A percentile compares a stretch with the other conserved stretches of the same genome.
These are phyloP conservation scores for Drosophila rellima DNA, from an alignment of 2,888 invertebrate species.

Conservation along the genomic window DNA sequence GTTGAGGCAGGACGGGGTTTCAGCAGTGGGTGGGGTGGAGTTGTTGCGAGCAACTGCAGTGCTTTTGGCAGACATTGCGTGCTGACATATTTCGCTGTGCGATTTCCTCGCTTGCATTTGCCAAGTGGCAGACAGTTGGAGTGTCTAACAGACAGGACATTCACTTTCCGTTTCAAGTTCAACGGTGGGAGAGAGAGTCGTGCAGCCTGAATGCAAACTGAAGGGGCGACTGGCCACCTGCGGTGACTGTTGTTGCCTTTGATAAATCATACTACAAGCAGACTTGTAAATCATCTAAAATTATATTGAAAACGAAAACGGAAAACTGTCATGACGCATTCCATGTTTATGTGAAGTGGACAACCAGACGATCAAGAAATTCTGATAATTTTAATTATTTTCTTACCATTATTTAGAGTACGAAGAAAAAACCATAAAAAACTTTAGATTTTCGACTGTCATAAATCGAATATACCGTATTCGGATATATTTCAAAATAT, in stretches of 20 bases:
- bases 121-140: conserved; percentile 67
- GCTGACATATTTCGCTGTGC: conserved; percentile 63
- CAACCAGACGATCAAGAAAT: not conserved
- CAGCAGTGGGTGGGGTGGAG: not conserved
- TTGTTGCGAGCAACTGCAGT: conserved; percentile 53
- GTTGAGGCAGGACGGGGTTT: conserved; percentile 13
- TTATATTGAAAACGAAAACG: conserved; percentile 9
- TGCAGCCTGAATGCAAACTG: conserved; percentile 19
- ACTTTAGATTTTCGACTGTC: too few species aligned
- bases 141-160: conserved; percentile 78
- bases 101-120: conserved; percentile 61
- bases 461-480: too few species aligned
- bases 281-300: conserved; percentile 20
- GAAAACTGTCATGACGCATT: conserved; percentile 5
- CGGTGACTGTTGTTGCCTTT: conserved; percentile 12
- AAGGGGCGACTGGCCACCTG: conserved; percentile 23
- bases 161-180: conserved; percentile 81
- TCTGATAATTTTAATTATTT: too few species aligned
- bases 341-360: not conserved
- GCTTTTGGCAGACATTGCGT: conserved; percentile 72
- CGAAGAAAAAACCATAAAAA: too few species aligned
- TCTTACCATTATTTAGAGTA: too few species aligned
- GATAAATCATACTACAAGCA: conserved; percentile 27
- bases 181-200: conserved; percentile 51
- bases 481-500: too few species aligned